phyloP scores from a whole-genome alignment of 2,888 invertebrate species.

The Luperina testacea region DNA sequence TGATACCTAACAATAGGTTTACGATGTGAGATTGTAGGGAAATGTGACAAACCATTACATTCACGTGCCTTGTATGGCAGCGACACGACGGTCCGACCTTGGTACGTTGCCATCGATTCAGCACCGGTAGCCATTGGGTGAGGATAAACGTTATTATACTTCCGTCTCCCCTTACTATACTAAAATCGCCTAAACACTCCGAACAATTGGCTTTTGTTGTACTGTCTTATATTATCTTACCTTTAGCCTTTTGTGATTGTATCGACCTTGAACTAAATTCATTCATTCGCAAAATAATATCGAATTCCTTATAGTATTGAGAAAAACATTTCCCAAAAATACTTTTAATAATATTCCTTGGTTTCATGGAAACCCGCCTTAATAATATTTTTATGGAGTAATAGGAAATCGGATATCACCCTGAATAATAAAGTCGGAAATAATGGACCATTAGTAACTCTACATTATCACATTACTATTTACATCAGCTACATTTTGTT shows the following conservation, averaged over 20 bases:
- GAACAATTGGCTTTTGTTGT: constrained; percentile 27
- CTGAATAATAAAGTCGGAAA: constrained; percentile 22
- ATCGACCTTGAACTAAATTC: not conserved
- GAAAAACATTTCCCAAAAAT: constrained; percentile 8
- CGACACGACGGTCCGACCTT: constrained; percentile 37
- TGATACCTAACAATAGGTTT: not conserved
- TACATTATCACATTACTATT: constrained; percentile 37
- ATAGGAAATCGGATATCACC: constrained; percentile 4
- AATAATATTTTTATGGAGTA: constrained; percentile 6
- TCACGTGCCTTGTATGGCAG: constrained; percentile 16
- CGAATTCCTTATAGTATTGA: not conserved
- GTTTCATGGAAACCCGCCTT: not conserved
- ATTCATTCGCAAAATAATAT: not conserved
- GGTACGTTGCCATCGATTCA: constrained; percentile 58
- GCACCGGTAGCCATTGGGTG: constrained; percentile 21
- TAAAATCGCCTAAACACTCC: not conserved
- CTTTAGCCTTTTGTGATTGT: constrained; percentile 11
- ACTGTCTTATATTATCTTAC: constrained; percentile 9
- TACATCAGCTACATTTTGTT: constrained; percentile 24
- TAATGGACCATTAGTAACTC: constrained; percentile 25
- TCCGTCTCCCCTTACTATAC: constrained; percentile 31
- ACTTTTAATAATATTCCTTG: not conserved
- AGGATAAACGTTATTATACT: constrained; percentile 39
- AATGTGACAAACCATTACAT: constrained; percentile 26
- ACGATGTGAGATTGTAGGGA: constrained; percentile 22